Evolutionary conservation across 2,888 invertebrate species (phyloP).

Genomic region (Caenorhabditis sinica): DNA sequence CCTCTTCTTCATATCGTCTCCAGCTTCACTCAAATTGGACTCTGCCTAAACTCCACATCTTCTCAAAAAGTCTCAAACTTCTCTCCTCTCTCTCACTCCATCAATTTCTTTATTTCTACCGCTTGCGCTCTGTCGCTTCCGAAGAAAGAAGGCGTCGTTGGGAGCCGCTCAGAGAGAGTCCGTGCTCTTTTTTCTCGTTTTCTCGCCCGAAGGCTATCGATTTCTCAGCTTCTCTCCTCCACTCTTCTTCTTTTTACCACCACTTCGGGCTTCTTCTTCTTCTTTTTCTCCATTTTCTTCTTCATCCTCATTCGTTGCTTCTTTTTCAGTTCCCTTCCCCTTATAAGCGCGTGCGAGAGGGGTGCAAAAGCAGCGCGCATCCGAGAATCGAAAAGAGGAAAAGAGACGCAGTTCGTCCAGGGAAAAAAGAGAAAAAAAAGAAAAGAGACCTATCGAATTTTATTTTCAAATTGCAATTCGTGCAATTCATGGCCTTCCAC

Average conservation of each 20-base stretch:
- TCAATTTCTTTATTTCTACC: slow-evolving; percentile 41
- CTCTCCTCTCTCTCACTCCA: slow-evolving; percentile 28
- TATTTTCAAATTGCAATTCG: slow-evolving; percentile 57
- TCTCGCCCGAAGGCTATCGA: slow-evolving; percentile 62
- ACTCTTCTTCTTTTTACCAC: slow-evolving; percentile 27
- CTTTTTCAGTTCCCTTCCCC: slow-evolving; percentile 37
- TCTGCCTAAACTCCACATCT: slow-evolving; percentile 15
- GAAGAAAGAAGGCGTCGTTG: slow-evolving; percentile 48
- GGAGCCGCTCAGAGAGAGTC: slow-evolving; percentile 1
- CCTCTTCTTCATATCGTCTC: not conserved
- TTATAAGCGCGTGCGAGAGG: slow-evolving; percentile 32
- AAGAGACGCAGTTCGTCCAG: slow-evolving; percentile 45
- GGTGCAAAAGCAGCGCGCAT: slow-evolving; percentile 58
- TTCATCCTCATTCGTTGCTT: slow-evolving; percentile 47
- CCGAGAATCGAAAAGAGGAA: slow-evolving; percentile 34
- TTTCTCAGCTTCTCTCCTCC: slow-evolving; percentile 58
- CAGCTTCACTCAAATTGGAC: slow-evolving; percentile 4
- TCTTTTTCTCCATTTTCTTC: slow-evolving; percentile 37
- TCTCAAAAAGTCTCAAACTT: slow-evolving; percentile 24
- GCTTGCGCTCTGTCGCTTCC: slow-evolving; percentile 51
- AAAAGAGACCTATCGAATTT: slow-evolving; percentile 53
- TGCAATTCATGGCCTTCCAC: slow-evolving; percentile 32
- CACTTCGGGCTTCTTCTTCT: slow-evolving; percentile 46
- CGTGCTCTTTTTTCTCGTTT: slow-evolving; percentile 39
- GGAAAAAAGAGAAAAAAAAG: slow-evolving; percentile 1